phyloP scores from a whole-genome alignment of 2,888 invertebrate genomes.

The Idaea straminata region DNA sequence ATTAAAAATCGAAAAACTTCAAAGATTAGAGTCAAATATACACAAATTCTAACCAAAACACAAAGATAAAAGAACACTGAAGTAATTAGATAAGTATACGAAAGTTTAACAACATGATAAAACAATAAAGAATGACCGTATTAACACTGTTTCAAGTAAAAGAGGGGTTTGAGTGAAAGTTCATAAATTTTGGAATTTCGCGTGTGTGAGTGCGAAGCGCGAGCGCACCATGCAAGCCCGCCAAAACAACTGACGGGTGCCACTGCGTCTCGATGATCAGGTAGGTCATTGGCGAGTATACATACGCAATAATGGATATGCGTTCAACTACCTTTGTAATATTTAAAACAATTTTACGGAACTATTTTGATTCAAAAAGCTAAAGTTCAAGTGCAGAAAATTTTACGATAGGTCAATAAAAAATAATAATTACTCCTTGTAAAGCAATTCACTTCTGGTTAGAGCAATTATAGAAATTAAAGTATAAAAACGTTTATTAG shows the following conservation, averaged over 20 bases:
- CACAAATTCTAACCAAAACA: conserved; percentile 20
- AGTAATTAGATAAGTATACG: conserved; percentile 18
- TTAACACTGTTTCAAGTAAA: conserved; percentile 29
- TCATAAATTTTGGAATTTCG: conserved; percentile 33
- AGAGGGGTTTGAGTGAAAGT: conserved; percentile 33
- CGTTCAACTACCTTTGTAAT: not conserved
- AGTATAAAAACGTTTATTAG: conserved; percentile 9
- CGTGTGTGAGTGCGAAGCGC: conserved; percentile 38
- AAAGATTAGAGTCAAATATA: conserved; percentile 6
- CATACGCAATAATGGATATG: conserved; percentile 24
- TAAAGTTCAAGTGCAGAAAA: not conserved
- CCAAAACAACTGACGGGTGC: conserved; percentile 73
- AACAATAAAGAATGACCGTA: conserved; percentile 27
- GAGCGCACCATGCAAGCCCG: conserved; percentile 57
- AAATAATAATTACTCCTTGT: not conserved
- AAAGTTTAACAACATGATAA: conserved; percentile 24
- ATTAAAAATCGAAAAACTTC: conserved; percentile 11
- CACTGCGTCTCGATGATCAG: conserved; percentile 60
- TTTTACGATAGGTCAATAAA: not conserved
- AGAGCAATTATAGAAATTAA: conserved; percentile 13
- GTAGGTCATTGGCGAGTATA: conserved; percentile 57
- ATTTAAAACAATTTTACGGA: not conserved
- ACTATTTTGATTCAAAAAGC: conserved; percentile 12
- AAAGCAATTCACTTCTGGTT: not conserved
- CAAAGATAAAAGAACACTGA: not conserved